These are phyloP conservation scores for Beris morrisii DNA, from an alignment of 2,888 invertebrate species.

Conservation along the genomic window DNA sequence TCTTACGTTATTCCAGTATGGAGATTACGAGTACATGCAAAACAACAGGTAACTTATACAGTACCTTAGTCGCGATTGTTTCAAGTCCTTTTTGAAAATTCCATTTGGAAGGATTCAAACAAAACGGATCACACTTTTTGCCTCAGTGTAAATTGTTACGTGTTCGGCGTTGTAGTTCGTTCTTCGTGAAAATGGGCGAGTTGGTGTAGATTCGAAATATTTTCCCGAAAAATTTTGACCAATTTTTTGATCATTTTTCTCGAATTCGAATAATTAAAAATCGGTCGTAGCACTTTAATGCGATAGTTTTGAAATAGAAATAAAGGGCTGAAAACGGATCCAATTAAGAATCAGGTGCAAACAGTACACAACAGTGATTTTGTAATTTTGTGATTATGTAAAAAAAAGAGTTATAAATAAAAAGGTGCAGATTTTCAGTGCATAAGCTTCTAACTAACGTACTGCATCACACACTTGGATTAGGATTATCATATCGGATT, in stretches of 20 bases:
- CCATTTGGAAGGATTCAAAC: constrained; percentile 25
- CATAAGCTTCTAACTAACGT: too few relatives aligned
- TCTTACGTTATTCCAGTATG: constrained; percentile 14
- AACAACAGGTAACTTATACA: constrained; percentile 22
- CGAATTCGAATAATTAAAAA: too few relatives aligned
- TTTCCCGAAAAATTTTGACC: too few relatives aligned
- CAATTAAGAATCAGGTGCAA: too few relatives aligned
- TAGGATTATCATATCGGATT: too few relatives aligned
- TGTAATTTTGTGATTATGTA: constrained; percentile 25
- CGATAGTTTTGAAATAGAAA: too few relatives aligned
- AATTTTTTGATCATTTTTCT: too few relatives aligned
- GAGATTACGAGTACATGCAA: constrained; percentile 28
- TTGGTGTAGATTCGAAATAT: too few relatives aligned
- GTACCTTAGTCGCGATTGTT: not conserved
- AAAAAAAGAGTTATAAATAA: not conserved
- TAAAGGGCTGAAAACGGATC: too few relatives aligned
- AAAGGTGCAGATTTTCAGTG: too few relatives aligned
- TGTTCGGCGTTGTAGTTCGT: constrained; percentile 34
- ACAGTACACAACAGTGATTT: constrained; percentile 5
- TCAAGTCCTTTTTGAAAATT: constrained; percentile 19
- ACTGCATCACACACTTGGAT: too few relatives aligned
- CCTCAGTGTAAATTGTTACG: constrained; percentile 38
- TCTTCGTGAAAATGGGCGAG: not conserved
- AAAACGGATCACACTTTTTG: constrained; percentile 13
- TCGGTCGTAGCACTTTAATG: too few relatives aligned